Conservation (phyloP, 2,113 vertebrate genomes). For the Bufo bufo region DNA sequence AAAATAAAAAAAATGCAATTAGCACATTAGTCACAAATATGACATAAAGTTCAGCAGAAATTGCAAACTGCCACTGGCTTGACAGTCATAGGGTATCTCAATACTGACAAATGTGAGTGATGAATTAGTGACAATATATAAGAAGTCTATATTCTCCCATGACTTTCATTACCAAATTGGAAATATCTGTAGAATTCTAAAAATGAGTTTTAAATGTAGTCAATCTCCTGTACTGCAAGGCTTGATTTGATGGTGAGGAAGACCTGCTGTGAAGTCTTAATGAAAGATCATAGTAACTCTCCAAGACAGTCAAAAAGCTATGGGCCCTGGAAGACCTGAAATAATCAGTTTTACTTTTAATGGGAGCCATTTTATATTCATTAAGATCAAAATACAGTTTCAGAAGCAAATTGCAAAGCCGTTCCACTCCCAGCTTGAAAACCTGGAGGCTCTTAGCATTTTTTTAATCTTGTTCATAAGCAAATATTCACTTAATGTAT, state of each 20-base stretch:
- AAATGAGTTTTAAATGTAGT: constrained; percentile 95
- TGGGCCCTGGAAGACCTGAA: constrained; percentile 93
- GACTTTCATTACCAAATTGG: constrained; percentile 88
- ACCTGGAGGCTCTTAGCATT: constrained; percentile 89
- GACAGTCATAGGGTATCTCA: constrained; percentile 78
- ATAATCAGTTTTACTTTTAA: constrained; percentile 99
- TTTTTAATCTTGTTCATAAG: constrained; percentile 86
- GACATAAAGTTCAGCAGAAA: constrained; percentile 83
- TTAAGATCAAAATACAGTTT: constrained; percentile 99
- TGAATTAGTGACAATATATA: constrained; percentile 81
- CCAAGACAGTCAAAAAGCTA: constrained; percentile 91
- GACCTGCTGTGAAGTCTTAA: constrained; percentile 97
- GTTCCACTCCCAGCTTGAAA: constrained; percentile 98
- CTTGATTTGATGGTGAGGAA: constrained; percentile 86
- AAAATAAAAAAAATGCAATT: constrained; percentile 85
- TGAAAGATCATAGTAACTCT: constrained; percentile 97
- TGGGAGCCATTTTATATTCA: constrained; percentile 99
- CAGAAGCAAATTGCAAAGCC: constrained; percentile 98
- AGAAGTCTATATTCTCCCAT: constrained; percentile 79
- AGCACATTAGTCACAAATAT: constrained; percentile 78
- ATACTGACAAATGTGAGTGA: constrained; percentile 79
- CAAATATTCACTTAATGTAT: constrained; percentile 94
- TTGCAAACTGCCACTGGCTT: constrained; percentile 86
- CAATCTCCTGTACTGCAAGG: constrained; percentile 90
- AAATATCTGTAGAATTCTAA: constrained; percentile 91